A percentile compares a stretch with the other conserved stretches of the same genome.
phyloP scores from a whole-genome alignment of 2,113 vertebrate species.

The Lasiurus cinereus region DNA sequence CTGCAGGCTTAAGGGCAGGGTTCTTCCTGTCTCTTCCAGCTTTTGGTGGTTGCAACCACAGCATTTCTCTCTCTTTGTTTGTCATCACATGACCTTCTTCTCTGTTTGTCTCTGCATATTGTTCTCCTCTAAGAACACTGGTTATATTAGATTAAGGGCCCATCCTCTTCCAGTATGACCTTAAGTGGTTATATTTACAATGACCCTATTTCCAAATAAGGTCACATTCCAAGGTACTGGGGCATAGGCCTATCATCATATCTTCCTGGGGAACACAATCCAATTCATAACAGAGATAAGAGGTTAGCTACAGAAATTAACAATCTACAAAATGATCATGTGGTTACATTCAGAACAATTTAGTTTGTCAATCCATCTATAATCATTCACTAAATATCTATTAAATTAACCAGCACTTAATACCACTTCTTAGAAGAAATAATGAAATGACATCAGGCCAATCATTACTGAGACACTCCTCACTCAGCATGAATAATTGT shows the following conservation, averaged over 20 bases:
- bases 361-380: background rate
- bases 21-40: background rate
- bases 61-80: background rate
- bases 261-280: background rate
- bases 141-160: background rate
- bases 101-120: background rate
- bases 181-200: background rate
- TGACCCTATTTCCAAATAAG: conserved; percentile 36
- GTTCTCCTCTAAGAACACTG: background rate
- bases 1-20: background rate
- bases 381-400: background rate
- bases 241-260: background rate
- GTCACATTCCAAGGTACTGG: background rate
- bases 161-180: background rate
- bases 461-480: background rate
- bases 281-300: background rate
- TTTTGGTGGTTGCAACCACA: background rate
- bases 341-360: conserved; percentile 8
- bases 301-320: background rate
- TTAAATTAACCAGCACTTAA: conserved; percentile 41
- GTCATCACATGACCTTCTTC: background rate
- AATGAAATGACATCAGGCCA: conserved; percentile 33
- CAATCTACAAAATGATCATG: background rate
- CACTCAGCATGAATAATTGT: background rate
- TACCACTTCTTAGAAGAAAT: conserved; percentile 30